Evolutionary conservation across 2,113 vertebrate species (phyloP).

Genomic region (Myotis lucifugus): DNA sequence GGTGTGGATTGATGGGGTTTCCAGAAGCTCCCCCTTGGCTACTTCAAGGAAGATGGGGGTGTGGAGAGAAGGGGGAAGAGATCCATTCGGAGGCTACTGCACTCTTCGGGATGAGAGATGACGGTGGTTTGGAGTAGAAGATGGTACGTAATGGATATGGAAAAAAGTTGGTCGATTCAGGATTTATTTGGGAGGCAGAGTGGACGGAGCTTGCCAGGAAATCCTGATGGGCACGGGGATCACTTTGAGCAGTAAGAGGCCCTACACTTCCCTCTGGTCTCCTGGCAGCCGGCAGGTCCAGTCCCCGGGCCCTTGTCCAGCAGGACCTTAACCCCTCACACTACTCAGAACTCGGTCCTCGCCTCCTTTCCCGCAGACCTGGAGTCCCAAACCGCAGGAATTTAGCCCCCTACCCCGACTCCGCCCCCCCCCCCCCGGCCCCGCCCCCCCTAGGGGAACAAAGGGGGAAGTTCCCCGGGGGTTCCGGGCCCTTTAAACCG

Average conservation of each 20-base stretch:
- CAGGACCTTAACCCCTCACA: not conserved
- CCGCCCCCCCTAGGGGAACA: constrained; percentile 67
- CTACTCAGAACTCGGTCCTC: not conserved
- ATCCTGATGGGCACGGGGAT: constrained; percentile 16
- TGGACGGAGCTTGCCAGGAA: not conserved
- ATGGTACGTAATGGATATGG: not conserved
- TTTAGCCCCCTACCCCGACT: constrained; percentile 54
- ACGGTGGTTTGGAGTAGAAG: not conserved
- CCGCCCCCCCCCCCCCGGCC: constrained; percentile 32
- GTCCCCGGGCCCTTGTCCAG: not conserved
- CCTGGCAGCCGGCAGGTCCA: not conserved
- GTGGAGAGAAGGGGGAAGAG: not conserved
- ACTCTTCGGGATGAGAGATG: constrained; percentile 14
- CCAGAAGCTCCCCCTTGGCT: not conserved
- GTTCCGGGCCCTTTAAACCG: not conserved
- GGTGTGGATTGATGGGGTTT: not conserved
- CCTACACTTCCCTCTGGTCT: not conserved
- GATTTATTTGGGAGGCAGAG: not conserved
- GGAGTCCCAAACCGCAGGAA: constrained; percentile 69
- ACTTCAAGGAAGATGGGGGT: not conserved
- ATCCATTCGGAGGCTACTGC: not conserved
- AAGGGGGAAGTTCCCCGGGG: too few species aligned
- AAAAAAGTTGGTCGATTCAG: not conserved
- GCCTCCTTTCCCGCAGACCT: not conserved
- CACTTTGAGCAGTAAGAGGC: not conserved